phyloP scores from a whole-genome alignment of 2,113 vertebrate genomes.

The Callorhinus ursinus region DNA sequence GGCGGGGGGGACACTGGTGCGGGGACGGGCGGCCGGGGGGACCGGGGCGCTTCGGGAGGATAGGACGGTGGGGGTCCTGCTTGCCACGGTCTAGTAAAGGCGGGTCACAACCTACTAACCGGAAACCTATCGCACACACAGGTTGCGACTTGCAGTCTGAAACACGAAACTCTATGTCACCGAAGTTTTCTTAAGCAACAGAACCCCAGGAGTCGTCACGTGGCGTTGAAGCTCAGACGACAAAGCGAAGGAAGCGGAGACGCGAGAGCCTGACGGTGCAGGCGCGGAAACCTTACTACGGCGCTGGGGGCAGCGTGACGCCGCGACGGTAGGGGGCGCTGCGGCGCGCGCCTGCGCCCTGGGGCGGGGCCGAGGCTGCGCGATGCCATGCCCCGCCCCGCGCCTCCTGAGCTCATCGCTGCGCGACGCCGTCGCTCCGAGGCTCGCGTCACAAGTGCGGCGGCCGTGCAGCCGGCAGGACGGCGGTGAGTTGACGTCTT shows the following conservation, averaged over 20 bases:
- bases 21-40: background rate
- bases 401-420: background rate
- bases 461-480: background rate
- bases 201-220: background rate
- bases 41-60: too few species aligned
- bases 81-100: background rate
- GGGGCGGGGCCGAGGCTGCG: background rate
- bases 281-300: rapidly evolving
- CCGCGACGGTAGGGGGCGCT: background rate
- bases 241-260: rapidly evolving
- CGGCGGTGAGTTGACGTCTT: background rate
- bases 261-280: rapidly evolving
- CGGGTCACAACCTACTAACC: background rate
- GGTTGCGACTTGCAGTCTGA: background rate
- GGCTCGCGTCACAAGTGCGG: background rate
- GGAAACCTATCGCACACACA: background rate
- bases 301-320: background rate
- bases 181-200: background rate
- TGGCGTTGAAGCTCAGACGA: background rate
- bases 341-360: background rate
- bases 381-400: background rate
- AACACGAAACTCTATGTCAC: background rate
- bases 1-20: background rate
- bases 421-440: background rate
- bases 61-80: too few species aligned